Conservation (phyloP, 1,140 invertebrate genomes). For the Drosophila micromelanica region DNA sequence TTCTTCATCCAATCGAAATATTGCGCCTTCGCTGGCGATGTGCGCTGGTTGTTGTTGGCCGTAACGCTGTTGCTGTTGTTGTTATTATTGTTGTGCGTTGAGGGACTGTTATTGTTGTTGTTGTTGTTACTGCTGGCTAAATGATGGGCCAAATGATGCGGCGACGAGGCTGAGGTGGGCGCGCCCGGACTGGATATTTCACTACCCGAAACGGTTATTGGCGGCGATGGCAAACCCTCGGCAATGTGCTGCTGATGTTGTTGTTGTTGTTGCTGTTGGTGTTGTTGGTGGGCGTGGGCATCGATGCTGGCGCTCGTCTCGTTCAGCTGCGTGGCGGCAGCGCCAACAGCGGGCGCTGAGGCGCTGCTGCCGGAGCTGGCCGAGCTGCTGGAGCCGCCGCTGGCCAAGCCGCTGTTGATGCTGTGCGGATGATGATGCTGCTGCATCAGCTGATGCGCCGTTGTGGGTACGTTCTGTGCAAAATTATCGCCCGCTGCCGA, state of each 20-base stretch:
- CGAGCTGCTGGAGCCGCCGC: conserved; percentile 75
- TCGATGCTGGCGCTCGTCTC: conserved; percentile 60
- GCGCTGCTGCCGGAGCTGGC: conserved; percentile 83
- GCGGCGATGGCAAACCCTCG: conserved; percentile 86
- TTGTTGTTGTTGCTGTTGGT: conserved; percentile 40
- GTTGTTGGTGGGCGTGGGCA: conserved; percentile 23
- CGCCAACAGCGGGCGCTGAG: conserved; percentile 49
- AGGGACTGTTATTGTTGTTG: conserved; percentile 72
- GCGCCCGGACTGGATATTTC: conserved; percentile 88
- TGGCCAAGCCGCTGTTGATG: conserved; percentile 56
- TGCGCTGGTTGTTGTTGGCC: conserved; percentile 70
- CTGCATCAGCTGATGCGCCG: conserved; percentile 85
- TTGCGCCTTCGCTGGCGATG: conserved; percentile 89
- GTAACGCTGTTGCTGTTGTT: conserved; percentile 69
- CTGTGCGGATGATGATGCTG: conserved; percentile 75
- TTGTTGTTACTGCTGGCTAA: conserved; percentile 57
- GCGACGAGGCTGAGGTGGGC: conserved; percentile 82
- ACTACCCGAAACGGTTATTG: conserved; percentile 88
- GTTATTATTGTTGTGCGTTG: conserved; percentile 67
- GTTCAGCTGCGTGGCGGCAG: conserved; percentile 60
- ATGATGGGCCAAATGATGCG: conserved; percentile 76
- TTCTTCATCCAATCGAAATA: conserved; percentile 97
- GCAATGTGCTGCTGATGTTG: conserved; percentile 72
- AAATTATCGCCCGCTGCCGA: conserved; percentile 71
- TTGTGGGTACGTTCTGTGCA: conserved; percentile 68